A percentile compares a stretch with the other conserved stretches of the same genome.
Conservation (phyloP, 2,888 invertebrate genomes). For the Microplitis manilae region DNA sequence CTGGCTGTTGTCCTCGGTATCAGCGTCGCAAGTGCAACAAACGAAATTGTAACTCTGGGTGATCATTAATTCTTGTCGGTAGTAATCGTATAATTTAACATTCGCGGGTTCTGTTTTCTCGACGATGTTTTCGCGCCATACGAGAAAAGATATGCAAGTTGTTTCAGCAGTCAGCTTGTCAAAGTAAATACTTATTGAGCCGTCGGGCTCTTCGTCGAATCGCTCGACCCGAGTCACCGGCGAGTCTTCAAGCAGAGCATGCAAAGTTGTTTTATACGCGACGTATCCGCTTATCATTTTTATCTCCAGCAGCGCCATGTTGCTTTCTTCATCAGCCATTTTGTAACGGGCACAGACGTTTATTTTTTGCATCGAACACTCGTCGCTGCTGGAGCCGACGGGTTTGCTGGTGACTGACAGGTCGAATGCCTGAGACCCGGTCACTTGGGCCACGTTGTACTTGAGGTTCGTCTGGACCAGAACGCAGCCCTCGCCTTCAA, state of each 20-base stretch:
- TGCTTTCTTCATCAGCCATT: constrained; percentile 73
- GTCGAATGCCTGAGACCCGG: constrained; percentile 73
- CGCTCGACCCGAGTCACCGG: constrained; percentile 71
- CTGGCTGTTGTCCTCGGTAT: constrained; percentile 44
- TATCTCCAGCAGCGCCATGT: constrained; percentile 76
- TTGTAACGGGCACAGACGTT: constrained; percentile 65
- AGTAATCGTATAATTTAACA: constrained; percentile 78
- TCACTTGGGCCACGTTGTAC: constrained; percentile 73
- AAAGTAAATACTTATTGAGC: constrained; percentile 73
- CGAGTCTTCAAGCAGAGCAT: constrained; percentile 72
- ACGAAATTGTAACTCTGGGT: constrained; percentile 68
- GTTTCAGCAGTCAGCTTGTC: constrained; percentile 72
- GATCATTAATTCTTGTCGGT: constrained; percentile 75
- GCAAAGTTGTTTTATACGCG: constrained; percentile 76
- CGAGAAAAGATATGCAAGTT: constrained; percentile 73
- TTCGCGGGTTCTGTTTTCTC: constrained; percentile 74
- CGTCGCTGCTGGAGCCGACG: constrained; percentile 67
- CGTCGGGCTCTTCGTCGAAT: constrained; percentile 73
- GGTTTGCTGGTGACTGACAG: constrained; percentile 71
- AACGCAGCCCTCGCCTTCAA: constrained; percentile 75
- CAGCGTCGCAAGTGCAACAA: constrained; percentile 59
- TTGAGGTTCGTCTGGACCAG: constrained; percentile 73
- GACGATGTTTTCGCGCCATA: constrained; percentile 71
- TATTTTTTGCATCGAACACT: constrained; percentile 72
- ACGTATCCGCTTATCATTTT: constrained; percentile 78